Evolutionary conservation across 2,888 invertebrate genomes (phyloP).

Genomic region (Platycnemis pennipes): DNA sequence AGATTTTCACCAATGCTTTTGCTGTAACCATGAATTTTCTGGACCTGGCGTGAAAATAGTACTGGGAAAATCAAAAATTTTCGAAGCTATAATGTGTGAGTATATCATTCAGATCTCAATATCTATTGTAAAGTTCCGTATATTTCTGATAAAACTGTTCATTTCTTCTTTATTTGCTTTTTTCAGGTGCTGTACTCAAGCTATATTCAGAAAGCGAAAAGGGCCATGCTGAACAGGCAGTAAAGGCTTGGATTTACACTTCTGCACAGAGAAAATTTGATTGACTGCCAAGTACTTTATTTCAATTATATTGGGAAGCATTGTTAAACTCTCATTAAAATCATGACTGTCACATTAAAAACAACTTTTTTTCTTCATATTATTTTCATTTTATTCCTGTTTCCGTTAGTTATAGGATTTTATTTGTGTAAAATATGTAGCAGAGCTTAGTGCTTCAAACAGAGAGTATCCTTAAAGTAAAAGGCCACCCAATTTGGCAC

Average conservation of each 20-base stretch:
- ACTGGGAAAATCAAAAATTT: background rate
- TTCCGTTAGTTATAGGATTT: background rate
- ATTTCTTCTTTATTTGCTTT: background rate
- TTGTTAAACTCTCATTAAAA: background rate
- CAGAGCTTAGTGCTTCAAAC: too few relatives aligned
- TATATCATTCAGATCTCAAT: background rate
- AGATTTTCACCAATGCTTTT: background rate
- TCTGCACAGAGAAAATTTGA: background rate
- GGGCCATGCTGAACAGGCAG: background rate
- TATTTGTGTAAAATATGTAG: background rate
- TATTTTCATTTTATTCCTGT: background rate
- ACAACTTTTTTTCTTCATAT: background rate
- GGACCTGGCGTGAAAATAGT: background rate
- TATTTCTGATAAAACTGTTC: background rate
- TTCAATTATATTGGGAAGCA: background rate
- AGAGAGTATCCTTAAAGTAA: too few relatives aligned
- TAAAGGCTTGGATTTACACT: background rate
- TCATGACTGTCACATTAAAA: background rate
- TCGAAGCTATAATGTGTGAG: background rate
- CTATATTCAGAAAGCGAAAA: background rate
- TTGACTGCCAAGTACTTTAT: background rate
- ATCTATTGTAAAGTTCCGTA: background rate
- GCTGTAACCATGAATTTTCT: background rate
- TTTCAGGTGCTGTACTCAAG: background rate
- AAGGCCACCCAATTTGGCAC: too few relatives aligned